phyloP scores from a whole-genome alignment of 2,113 vertebrate genomes.

The Egretta garzetta region DNA sequence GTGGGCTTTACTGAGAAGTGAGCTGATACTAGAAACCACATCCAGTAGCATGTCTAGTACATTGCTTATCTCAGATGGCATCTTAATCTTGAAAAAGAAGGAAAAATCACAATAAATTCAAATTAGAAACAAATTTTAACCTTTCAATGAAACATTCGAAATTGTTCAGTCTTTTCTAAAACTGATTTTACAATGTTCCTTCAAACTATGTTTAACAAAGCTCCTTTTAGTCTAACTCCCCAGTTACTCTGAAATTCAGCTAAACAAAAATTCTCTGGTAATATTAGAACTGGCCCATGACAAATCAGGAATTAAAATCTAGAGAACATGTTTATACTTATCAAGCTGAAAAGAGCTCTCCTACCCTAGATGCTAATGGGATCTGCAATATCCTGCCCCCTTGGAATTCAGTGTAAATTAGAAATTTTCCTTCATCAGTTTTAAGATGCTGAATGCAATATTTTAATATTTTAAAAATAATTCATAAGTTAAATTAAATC shows the following conservation, averaged over 20 bases:
- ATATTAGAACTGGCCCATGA: background rate
- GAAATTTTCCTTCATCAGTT: background rate
- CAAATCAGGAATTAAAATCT: background rate
- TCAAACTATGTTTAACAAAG: background rate
- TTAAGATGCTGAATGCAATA: background rate
- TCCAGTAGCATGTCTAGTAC: conserved; percentile 58
- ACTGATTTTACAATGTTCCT: background rate
- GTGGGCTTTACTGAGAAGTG: conserved; percentile 52
- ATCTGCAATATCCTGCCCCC: background rate
- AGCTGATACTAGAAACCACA: conserved; percentile 63
- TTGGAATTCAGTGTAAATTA: background rate
- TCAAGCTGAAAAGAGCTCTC: background rate
- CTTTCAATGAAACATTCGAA: background rate
- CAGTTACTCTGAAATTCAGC: background rate
- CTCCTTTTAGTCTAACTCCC: background rate
- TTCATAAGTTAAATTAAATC: background rate
- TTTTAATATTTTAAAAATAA: background rate
- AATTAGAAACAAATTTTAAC: background rate
- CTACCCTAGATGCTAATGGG: background rate
- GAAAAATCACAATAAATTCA: background rate
- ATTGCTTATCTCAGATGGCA: conserved; percentile 35
- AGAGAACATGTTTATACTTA: background rate
- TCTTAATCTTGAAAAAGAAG: conserved; percentile 33
- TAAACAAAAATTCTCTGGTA: background rate
- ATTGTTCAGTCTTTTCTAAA: background rate